Conservation (phyloP, 2,113 vertebrate genomes). For the Mobula birostris region DNA sequence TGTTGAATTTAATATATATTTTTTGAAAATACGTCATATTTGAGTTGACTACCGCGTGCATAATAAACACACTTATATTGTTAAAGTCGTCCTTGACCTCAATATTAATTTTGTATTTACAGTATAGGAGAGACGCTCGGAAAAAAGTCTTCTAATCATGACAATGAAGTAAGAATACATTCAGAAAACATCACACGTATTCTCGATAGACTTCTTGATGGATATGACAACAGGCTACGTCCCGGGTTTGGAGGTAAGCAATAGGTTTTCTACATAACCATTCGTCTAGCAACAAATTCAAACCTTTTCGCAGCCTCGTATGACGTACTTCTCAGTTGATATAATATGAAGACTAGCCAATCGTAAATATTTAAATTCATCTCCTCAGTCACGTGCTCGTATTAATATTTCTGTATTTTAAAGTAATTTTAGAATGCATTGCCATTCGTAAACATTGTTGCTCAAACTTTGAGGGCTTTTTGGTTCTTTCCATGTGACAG, state of each 20-base stretch:
- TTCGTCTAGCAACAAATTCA: neutral
- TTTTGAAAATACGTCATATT: neutral
- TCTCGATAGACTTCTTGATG: slow-evolving; percentile 83
- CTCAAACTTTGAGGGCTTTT: neutral
- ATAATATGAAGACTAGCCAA: neutral
- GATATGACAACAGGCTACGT: slow-evolving; percentile 86
- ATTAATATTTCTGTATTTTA: neutral
- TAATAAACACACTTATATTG: neutral
- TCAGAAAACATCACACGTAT: slow-evolving; percentile 83
- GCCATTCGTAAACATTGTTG: neutral
- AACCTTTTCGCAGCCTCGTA: neutral
- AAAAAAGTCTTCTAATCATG: slow-evolving; percentile 42
- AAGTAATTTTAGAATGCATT: neutral
- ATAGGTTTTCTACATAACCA: neutral
- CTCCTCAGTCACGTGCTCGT: neutral
- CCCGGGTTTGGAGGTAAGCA: slow-evolving; percentile 85
- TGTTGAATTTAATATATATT: no score
- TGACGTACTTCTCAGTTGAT: slow-evolving; percentile 3
- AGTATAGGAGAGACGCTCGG: slow-evolving; percentile 62
- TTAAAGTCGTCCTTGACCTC: slow-evolving; percentile 25
- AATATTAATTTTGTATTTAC: slow-evolving; percentile 44
- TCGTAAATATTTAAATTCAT: neutral
- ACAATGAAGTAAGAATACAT: slow-evolving; percentile 62
- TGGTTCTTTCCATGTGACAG: neutral
- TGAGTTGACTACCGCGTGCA: neutral